phyloP scores from a whole-genome alignment of 2,888 invertebrate genomes.

The Chromoteleia sp. region DNA sequence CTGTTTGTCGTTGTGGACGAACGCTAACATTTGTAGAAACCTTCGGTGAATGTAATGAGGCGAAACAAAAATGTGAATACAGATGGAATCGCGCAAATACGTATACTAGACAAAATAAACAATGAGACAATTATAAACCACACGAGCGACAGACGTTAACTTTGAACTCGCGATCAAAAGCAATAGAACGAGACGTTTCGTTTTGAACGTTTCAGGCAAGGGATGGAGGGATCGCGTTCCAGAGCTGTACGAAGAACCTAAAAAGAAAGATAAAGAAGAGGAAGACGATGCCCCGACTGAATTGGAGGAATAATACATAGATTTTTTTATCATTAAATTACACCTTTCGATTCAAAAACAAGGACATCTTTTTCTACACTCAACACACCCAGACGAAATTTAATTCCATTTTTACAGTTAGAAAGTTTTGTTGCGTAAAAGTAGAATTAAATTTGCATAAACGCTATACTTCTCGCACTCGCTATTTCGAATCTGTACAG shows the following conservation, averaged over 20 bases:
- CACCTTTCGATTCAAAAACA: constrained; percentile 26
- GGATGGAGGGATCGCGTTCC: constrained; percentile 84
- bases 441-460: constrained; percentile 16
- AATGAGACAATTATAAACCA: constrained; percentile 50
- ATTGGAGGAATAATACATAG: constrained; percentile 75
- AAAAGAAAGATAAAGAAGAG: constrained; percentile 78
- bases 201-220: constrained; percentile 84
- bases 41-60: constrained; percentile 56
- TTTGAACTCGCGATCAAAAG: constrained; percentile 70
- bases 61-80: constrained; percentile 70
- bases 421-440: constrained; percentile 4
- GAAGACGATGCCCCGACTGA: constrained; percentile 77
- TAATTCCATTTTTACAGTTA: constrained; percentile 43
- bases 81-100: constrained; percentile 60
- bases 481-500: constrained; percentile 24
- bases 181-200: constrained; percentile 78
- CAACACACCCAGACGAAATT: constrained; percentile 26
- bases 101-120: constrained; percentile 43
- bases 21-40: constrained; percentile 51
- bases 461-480: constrained; percentile 33
- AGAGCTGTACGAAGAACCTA: constrained; percentile 83
- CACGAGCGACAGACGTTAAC: constrained; percentile 64
- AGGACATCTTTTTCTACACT: constrained; percentile 56
- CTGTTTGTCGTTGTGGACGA: constrained; percentile 36
- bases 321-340: constrained; percentile 35